phyloP scores from a whole-genome alignment of 2,888 invertebrate genomes.

The Crocallis elinguaria region DNA sequence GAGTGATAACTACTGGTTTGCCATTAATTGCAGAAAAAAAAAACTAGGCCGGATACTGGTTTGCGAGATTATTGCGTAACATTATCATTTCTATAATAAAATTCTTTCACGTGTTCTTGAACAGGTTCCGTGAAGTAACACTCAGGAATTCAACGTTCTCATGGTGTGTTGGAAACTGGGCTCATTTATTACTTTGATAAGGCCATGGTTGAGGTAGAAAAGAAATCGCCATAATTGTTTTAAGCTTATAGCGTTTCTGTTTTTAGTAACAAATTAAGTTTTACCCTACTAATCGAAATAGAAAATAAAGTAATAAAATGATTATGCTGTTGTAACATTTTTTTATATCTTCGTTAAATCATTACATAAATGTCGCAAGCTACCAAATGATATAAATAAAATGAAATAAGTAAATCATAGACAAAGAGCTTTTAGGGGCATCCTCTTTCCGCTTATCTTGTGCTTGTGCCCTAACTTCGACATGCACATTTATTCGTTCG shows the following conservation, averaged over 20 bases:
- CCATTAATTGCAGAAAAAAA: not conserved
- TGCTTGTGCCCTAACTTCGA: slow-evolving; percentile 12
- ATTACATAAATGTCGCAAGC: too few relatives aligned
- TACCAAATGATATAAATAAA: not conserved
- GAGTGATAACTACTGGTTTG: not conserved
- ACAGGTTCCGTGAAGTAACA: slow-evolving; percentile 1
- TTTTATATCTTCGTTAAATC: too few relatives aligned
- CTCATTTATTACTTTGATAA: not conserved
- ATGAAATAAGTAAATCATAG: not conserved
- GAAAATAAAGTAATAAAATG: too few relatives aligned
- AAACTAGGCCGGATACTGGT: not conserved
- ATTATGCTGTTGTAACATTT: too few relatives aligned
- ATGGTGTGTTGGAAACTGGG: not conserved
- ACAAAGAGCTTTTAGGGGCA: not conserved
- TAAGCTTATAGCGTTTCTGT: too few relatives aligned
- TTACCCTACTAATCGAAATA: too few relatives aligned
- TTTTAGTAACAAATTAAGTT: too few relatives aligned
- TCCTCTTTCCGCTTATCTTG: not conserved
- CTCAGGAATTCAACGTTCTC: slow-evolving; percentile 1
- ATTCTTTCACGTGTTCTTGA: not conserved
- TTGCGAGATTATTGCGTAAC: slow-evolving; percentile 4
- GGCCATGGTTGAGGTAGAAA: not conserved
- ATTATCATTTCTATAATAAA: slow-evolving; percentile 1
- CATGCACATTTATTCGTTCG: slow-evolving; percentile 45
- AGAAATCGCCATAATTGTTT: too few relatives aligned